Evolutionary conservation across 2,113 vertebrate species (phyloP).

Genomic region (Stomatorhinus ivindoensis): DNA sequence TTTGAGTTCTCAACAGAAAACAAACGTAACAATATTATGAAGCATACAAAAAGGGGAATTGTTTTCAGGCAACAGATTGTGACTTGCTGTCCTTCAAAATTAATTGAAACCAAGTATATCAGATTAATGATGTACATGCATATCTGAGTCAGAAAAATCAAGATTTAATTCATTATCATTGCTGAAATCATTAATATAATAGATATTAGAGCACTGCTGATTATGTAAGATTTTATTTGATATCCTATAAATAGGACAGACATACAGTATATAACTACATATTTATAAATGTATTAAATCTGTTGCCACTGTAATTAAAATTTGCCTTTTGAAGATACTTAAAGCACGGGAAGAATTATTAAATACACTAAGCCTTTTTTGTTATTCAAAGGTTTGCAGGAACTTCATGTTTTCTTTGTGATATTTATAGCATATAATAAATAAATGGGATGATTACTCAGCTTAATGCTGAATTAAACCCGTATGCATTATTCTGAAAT

Average conservation of each 20-base stretch:
- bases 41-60: not conserved
- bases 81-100: not conserved
- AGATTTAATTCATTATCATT: not conserved
- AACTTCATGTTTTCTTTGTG: not conserved
- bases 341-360: not conserved
- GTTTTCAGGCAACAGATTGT: not conserved
- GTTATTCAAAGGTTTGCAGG: not conserved
- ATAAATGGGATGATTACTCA: not conserved
- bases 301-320: not conserved
- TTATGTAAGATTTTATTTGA: not conserved
- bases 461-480: not conserved
- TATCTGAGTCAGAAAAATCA: not conserved
- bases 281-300: not conserved
- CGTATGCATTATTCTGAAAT: not conserved
- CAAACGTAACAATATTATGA: not conserved
- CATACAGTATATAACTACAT: not conserved
- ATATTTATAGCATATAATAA: not conserved
- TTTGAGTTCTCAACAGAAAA: not conserved
- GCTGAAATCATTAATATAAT: not conserved
- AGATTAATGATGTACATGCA: not conserved
- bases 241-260: not conserved
- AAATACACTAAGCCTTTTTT: not conserved
- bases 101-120: not conserved
- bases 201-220: not conserved
- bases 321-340: not conserved